Percentiles rank a stretch among this genome's conserved stretches.
Evolutionary conservation across 92 coral and sea anemone genomes (phyloP).

Genomic region (Hydrozoanthus gracilis): DNA sequence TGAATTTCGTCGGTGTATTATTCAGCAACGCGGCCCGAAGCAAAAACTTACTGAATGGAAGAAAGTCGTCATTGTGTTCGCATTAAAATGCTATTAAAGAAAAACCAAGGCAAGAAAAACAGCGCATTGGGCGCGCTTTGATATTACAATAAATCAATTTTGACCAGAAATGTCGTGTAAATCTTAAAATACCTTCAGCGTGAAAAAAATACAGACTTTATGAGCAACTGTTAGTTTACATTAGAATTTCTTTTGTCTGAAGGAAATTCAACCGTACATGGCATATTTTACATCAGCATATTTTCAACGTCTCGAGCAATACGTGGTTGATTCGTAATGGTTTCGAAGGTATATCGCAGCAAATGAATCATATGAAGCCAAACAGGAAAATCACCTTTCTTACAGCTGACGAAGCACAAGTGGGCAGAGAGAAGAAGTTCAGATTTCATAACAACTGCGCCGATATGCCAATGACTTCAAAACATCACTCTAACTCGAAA

Average conservation of each 20-base stretch:
- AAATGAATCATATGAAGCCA: neutral
- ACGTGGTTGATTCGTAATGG: neutral
- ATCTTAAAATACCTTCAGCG: neutral
- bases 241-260: neutral
- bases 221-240: neutral
- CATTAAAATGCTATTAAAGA: neutral
- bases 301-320: neutral
- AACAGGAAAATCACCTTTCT: neutral
- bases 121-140: neutral
- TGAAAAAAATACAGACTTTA: neutral
- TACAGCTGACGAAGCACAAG: neutral
- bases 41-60: no score
- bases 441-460: slow-evolving; percentile 8
- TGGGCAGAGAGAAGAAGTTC: neutral
- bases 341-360: neutral
- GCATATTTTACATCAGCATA: neutral
- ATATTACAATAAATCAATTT: neutral
- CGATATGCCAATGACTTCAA: neutral
- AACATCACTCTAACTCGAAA: slow-evolving; percentile 1
- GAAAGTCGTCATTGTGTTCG: no score
- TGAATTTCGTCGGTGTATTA: no score
- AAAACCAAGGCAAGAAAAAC: neutral
- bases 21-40: no score
- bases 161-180: neutral
- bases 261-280: neutral